These are phyloP conservation scores for Pardalotus punctatus DNA, from an alignment of 2,113 vertebrate genomes.

Conservation along the genomic window DNA sequence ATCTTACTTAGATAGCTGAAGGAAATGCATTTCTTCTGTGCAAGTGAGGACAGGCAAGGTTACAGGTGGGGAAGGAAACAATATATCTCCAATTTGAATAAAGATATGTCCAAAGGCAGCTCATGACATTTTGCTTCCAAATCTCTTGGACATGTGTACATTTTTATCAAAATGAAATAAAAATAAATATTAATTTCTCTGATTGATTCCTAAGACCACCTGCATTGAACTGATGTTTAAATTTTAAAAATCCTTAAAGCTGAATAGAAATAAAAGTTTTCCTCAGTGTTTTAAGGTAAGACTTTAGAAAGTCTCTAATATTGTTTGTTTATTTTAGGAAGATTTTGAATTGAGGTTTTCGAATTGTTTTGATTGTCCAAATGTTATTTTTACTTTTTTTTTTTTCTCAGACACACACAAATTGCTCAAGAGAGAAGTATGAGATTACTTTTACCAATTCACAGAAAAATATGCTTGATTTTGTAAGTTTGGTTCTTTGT, in stretches of 20 bases:
- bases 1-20: neutral
- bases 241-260: neutral
- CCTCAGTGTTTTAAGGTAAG: neutral
- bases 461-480: neutral
- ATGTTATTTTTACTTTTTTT: neutral
- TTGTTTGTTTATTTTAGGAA: neutral
- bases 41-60: neutral
- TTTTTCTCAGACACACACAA: neutral
- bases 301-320: neutral
- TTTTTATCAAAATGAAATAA: neutral
- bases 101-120: neutral
- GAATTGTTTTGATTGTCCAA: neutral
- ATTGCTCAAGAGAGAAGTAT: neutral
- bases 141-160: accelerated
- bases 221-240: neutral
- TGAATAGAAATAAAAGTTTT: neutral
- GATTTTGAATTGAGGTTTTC: neutral
- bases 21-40: neutral
- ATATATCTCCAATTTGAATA: neutral
- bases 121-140: neutral
- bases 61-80: neutral
- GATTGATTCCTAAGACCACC: neutral
- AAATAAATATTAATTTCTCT: neutral
- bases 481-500: neutral
- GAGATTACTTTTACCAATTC: neutral